Conservation (phyloP, 2,113 vertebrate species). For the Rhizomys pruinosus region DNA sequence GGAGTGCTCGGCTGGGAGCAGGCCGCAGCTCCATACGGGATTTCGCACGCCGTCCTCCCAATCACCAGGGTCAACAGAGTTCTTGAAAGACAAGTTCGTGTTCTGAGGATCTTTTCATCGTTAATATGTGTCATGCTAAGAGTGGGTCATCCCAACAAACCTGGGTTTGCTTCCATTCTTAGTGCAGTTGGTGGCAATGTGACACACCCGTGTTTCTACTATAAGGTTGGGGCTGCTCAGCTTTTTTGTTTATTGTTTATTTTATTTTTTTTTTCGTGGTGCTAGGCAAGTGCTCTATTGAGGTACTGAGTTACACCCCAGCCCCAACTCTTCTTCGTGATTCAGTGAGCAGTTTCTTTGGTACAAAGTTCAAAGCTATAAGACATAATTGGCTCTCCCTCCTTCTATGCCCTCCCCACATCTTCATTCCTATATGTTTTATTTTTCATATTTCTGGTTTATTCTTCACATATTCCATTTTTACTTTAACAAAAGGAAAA, state of each 20-base stretch:
- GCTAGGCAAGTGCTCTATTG: not conserved
- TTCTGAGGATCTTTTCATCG: not conserved
- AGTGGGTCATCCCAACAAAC: not conserved
- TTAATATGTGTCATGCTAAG: not conserved
- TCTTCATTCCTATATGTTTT: not conserved
- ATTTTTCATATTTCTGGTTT: not conserved
- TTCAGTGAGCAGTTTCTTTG: not conserved
- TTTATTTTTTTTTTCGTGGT: not conserved
- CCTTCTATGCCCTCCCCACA: not conserved
- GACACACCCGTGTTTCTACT: not conserved
- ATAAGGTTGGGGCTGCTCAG: not conserved
- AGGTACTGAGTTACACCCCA: not conserved
- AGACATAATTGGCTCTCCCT: too few relatives aligned
- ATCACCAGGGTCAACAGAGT: too few relatives aligned
- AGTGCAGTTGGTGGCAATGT: not conserved
- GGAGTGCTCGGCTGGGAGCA: not conserved
- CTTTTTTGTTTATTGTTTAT: not conserved
- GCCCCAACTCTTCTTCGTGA: not conserved
- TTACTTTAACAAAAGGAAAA: not conserved
- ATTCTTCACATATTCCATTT: too few relatives aligned
- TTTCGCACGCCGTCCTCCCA: too few relatives aligned
- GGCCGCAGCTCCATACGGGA: not conserved
- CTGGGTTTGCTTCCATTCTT: too few relatives aligned
- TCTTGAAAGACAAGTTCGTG: not conserved
- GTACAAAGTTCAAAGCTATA: not conserved